phyloP scores from a whole-genome alignment of 2,113 vertebrate species.

The Nansenia antarctica region DNA sequence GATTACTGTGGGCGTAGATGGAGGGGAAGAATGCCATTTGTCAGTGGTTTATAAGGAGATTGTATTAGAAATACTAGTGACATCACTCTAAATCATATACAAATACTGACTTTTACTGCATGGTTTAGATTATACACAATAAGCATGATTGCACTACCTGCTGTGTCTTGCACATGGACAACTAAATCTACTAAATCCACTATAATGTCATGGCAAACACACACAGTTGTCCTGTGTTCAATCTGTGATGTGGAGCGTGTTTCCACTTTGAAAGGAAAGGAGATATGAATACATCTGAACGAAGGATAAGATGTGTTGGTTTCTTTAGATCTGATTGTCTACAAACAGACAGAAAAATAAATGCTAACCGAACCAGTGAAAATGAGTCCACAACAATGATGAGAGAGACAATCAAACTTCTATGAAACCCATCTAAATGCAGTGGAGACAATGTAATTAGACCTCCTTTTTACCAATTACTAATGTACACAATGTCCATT shows the following conservation, averaged over 20 bases:
- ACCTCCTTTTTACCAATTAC: no score
- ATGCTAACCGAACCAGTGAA: no score
- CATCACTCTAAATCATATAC: background rate
- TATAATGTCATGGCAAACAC: background rate
- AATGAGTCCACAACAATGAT: no score
- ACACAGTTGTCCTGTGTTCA: background rate
- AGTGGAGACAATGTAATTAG: no score
- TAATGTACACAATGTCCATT: no score
- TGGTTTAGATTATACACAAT: background rate
- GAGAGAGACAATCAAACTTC: no score
- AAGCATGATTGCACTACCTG: background rate
- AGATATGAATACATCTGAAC: no score
- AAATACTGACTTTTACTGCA: background rate
- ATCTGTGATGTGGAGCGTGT: conserved; percentile 29
- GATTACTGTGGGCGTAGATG: conserved; percentile 18
- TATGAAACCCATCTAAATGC: no score
- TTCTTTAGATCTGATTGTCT: no score
- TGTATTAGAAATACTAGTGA: background rate
- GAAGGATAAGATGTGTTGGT: no score
- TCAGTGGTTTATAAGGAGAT: conserved; percentile 1
- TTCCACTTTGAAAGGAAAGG: conserved; percentile 55
- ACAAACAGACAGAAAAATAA: no score
- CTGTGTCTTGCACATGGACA: background rate
- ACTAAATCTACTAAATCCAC: background rate
- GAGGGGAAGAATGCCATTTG: background rate